Conservation (phyloP, 2,797 vertebrate genomes). For the Cryptoblepharus egeriae region DNA sequence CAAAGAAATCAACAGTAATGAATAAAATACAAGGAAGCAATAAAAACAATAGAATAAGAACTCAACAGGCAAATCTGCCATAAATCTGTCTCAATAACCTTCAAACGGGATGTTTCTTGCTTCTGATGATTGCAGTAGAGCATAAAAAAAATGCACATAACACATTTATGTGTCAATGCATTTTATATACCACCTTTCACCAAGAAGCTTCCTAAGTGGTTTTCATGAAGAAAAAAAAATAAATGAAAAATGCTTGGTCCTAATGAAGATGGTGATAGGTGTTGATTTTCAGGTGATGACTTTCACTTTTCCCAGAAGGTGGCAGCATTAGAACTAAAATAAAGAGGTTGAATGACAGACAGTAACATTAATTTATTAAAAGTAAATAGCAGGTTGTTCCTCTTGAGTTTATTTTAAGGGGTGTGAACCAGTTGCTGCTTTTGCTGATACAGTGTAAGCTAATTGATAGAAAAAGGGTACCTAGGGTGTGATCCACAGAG, state of each 20-base stretch:
- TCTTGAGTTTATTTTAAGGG: neutral
- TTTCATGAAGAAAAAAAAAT: neutral
- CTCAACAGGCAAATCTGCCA: neutral
- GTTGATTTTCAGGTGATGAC: too few species aligned
- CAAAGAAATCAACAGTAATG: neutral
- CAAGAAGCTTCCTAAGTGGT: too few species aligned
- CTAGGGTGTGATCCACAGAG: too few species aligned
- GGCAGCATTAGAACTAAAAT: constrained; percentile 54
- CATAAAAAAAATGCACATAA: too few species aligned
- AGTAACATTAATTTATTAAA: neutral
- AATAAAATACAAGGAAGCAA: too few species aligned
- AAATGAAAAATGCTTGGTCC: neutral
- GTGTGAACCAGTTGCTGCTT: neutral
- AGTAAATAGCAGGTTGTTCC: too few species aligned
- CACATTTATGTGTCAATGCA: too few species aligned
- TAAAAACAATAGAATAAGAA: neutral
- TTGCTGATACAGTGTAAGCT: neutral
- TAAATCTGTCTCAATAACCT: neutral
- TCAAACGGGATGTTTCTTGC: too few species aligned
- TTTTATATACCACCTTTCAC: too few species aligned
- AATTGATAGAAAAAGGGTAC: neutral
- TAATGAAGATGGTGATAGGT: too few species aligned
- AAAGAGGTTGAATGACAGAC: neutral
- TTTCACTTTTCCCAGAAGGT: constrained; percentile 61
- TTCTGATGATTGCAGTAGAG: too few species aligned